Percentiles rank a stretch among this genome's conserved stretches.
phyloP scores from a whole-genome alignment of 2,113 vertebrate species.

The Malaclemys terrapin region DNA sequence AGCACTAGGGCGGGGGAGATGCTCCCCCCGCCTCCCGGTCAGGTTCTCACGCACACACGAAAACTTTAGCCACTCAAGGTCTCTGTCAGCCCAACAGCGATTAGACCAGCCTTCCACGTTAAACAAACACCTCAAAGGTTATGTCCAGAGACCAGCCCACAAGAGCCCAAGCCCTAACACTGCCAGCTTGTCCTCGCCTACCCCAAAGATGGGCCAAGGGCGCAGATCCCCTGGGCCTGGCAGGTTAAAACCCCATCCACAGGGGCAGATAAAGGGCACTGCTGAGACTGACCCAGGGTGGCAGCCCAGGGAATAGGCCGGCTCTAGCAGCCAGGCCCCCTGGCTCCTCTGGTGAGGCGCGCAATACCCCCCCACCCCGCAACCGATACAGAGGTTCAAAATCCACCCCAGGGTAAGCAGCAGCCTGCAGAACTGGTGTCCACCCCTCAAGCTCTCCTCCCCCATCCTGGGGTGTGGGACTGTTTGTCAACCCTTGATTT shows the following conservation, averaged over 20 bases:
- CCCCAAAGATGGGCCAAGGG: neutral
- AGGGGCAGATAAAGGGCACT: neutral
- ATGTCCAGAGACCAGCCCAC: neutral
- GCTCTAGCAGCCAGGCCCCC: neutral
- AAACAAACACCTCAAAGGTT: neutral
- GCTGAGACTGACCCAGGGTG: neutral
- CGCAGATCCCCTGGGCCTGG: neutral
- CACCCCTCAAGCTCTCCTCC: neutral
- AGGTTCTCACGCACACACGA: too few relatives aligned
- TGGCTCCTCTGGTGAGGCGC: neutral
- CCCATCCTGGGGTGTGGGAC: neutral
- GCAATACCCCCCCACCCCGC: neutral
- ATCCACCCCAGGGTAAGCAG: neutral
- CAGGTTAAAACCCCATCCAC: neutral
- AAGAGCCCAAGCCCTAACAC: neutral
- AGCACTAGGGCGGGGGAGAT: constrained; percentile 46
- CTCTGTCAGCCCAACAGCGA: neutral
- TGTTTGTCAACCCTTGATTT: neutral
- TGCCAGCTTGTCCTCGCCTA: neutral
- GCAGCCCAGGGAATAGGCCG: neutral
- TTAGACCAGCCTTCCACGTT: neutral
- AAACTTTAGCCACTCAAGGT: neutral
- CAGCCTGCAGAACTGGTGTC: neutral
- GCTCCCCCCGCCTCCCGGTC: constrained; percentile 33
- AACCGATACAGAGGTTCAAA: neutral